Conservation (phyloP, 1,140 invertebrate genomes). For the Procambarus clarkii region DNA sequence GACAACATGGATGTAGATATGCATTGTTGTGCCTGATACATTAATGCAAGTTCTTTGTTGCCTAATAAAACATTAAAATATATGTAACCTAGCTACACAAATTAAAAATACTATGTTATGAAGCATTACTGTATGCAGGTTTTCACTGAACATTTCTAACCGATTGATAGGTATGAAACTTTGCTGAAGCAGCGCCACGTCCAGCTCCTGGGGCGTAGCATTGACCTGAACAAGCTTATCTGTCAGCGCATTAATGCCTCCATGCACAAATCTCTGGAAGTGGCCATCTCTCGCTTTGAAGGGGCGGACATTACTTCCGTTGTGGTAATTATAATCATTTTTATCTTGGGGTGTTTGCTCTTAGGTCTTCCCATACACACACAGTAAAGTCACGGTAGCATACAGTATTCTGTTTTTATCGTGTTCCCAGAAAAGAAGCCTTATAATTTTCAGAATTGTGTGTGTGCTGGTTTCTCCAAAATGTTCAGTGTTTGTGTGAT, state of each 20-base stretch:
- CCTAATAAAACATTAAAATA: not conserved
- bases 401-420: too few relatives aligned
- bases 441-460: too few relatives aligned
- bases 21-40: too few relatives aligned
- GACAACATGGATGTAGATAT: too few relatives aligned
- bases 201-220: slow-evolving; percentile 94
- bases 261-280: slow-evolving; percentile 95
- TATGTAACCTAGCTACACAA: not conserved
- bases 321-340: slow-evolving; percentile 81
- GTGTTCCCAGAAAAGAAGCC: too few relatives aligned
- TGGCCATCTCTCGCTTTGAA: slow-evolving; percentile 97
- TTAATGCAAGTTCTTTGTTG: too few relatives aligned
- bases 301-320: slow-evolving; percentile 97
- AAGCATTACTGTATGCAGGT: not conserved
- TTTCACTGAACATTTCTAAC: not conserved
- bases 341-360: not conserved
- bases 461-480: too few relatives aligned
- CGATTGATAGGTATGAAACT: slow-evolving; percentile 87
- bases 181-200: slow-evolving; percentile 97
- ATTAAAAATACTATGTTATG: too few relatives aligned
- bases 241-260: slow-evolving; percentile 97
- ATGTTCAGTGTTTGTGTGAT: too few relatives aligned
- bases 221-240: slow-evolving; percentile 97
- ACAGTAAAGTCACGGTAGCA: too few relatives aligned
- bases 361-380: too few relatives aligned